These are phyloP conservation scores for Heliconius ethilla DNA, from an alignment of 2,888 invertebrate genomes.

Conservation along the genomic window DNA sequence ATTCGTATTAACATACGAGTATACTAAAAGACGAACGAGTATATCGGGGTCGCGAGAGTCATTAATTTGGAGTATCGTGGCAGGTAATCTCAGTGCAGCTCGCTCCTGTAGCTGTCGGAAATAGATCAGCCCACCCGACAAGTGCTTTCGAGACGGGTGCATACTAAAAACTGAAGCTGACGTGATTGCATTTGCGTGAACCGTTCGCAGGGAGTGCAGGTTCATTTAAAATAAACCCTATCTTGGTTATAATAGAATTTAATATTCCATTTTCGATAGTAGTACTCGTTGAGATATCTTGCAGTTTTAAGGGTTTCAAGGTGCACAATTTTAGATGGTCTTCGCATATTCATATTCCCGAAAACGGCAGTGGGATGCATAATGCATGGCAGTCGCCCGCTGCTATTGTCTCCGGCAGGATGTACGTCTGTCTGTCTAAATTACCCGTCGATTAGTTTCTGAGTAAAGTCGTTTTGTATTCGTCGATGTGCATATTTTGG, in stretches of 20 bases:
- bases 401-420: slow-evolving; percentile 53
- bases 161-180: slow-evolving; percentile 40
- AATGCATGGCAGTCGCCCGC: slow-evolving; percentile 52
- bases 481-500: slow-evolving; percentile 44
- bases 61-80: slow-evolving; percentile 68
- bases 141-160: slow-evolving; percentile 42
- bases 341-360: slow-evolving; percentile 45
- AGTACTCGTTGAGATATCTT: slow-evolving; percentile 32
- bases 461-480: slow-evolving; percentile 60
- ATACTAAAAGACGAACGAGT: slow-evolving; percentile 49
- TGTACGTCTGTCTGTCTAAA: slow-evolving; percentile 76
- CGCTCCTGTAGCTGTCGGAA: slow-evolving; percentile 66
- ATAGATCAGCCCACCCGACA: slow-evolving; percentile 69
- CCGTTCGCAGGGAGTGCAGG: slow-evolving; percentile 27
- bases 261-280: background rate
- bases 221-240: slow-evolving; percentile 15
- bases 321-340: slow-evolving; percentile 39
- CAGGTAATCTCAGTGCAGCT: slow-evolving; percentile 60
- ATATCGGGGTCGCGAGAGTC: slow-evolving; percentile 56
- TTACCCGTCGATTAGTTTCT: slow-evolving; percentile 75
- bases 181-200: slow-evolving; percentile 43
- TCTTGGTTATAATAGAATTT: background rate
- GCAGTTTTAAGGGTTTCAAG: slow-evolving; percentile 31
- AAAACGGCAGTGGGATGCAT: slow-evolving; percentile 51
- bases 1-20: slow-evolving; percentile 50